Percentiles rank a stretch among this genome's conserved stretches.
These are phyloP conservation scores for Holacanthella duospinosa DNA, from an alignment of 2,888 invertebrate species.

Conservation along the genomic window DNA sequence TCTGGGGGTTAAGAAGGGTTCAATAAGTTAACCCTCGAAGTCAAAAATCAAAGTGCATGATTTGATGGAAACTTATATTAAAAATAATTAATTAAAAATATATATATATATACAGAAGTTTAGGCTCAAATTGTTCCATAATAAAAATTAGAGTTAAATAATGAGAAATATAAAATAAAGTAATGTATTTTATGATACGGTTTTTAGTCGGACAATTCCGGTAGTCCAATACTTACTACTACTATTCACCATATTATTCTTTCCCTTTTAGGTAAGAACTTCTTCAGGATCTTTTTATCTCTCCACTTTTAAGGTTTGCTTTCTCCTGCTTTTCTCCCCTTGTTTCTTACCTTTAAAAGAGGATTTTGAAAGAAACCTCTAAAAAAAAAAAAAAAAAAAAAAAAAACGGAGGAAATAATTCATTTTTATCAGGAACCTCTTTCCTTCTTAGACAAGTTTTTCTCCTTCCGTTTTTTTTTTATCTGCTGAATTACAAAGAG, in stretches of 20 bases:
- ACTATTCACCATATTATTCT: constrained; percentile 7
- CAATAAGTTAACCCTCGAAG: no score
- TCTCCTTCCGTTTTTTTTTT: not conserved
- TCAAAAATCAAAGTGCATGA: no score
- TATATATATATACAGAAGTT: no score
- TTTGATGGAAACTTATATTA: no score
- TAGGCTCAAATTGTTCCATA: no score
- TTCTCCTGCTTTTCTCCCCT: not conserved
- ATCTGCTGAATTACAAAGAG: constrained; percentile 10
- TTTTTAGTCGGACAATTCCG: no score
- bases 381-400: not conserved
- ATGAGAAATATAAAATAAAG: no score
- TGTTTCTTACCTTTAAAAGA: constrained; percentile 11
- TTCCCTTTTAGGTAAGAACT: not conserved
- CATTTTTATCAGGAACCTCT: constrained; percentile 32
- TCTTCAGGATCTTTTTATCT: not conserved
- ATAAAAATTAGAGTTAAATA: no score
- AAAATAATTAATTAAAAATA: no score
- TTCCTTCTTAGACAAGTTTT: constrained; percentile 15
- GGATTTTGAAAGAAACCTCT: no score
- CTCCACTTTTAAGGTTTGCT: constrained; percentile 1
- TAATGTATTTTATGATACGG: no score
- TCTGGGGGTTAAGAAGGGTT: no score
- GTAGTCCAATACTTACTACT: constrained; percentile 6
- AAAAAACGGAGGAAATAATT: constrained; percentile 27